Conservation (phyloP, 2,888 invertebrate species). For the Loripinus fragilis region DNA sequence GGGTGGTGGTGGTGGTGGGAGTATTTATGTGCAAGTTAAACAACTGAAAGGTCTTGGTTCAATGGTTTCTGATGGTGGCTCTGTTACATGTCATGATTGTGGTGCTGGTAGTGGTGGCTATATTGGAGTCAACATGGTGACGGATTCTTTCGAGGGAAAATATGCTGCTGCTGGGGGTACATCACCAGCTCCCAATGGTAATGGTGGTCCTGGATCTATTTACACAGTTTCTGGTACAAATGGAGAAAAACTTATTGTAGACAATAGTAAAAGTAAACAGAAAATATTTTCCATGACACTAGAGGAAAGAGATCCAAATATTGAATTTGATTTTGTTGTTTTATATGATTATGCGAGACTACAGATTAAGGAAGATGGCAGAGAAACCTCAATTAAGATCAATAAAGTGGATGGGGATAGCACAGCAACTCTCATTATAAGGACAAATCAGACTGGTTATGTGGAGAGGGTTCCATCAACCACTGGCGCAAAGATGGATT, state of each 20-base stretch:
- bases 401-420: constrained; percentile 71
- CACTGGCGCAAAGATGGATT: constrained; percentile 53
- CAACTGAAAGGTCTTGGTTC: constrained; percentile 69
- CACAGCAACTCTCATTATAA: constrained; percentile 70
- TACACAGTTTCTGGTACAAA: constrained; percentile 54
- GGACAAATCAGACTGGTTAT: constrained; percentile 66
- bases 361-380: constrained; percentile 64
- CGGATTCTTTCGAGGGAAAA: constrained; percentile 58
- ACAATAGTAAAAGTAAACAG: constrained; percentile 71
- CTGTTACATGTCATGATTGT: constrained; percentile 33
- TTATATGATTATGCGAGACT: constrained; percentile 71
- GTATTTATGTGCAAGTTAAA: constrained; percentile 61
- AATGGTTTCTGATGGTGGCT: constrained; percentile 69
- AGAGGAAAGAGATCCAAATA: constrained; percentile 53
- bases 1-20: constrained; percentile 75
- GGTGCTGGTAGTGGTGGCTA: constrained; percentile 75
- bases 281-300: constrained; percentile 67
- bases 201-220: constrained; percentile 73
- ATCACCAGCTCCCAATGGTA: constrained; percentile 59
- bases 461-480: constrained; percentile 56
- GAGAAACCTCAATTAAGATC: constrained; percentile 60
- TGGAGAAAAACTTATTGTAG: constrained; percentile 67
- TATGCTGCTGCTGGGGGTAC: constrained; percentile 65
- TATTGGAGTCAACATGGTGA: constrained; percentile 63
- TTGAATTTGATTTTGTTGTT: constrained; percentile 65